Conservation (phyloP, 2,113 vertebrate species). For the Meriones unguiculatus region DNA sequence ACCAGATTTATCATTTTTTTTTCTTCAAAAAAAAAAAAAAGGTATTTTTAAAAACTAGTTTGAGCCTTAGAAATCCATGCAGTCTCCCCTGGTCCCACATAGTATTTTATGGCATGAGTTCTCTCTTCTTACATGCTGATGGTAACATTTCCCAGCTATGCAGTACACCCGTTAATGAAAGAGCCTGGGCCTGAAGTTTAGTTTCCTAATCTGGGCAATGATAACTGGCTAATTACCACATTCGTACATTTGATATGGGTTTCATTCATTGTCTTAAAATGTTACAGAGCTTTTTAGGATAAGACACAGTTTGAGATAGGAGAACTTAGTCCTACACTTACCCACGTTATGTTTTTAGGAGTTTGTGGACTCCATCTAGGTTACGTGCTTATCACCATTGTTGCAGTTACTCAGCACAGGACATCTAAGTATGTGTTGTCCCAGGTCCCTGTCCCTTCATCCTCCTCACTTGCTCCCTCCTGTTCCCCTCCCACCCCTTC, state of each 20-base stretch:
- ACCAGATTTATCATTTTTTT: slow-evolving; percentile 4
- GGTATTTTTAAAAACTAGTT: background rate
- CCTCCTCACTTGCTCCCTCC: no score
- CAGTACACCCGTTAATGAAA: background rate
- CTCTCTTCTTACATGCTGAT: background rate
- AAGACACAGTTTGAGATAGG: background rate
- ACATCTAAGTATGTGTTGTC: background rate
- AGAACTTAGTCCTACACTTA: background rate
- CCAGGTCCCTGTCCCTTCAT: no score
- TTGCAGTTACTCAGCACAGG: background rate
- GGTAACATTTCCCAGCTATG: background rate
- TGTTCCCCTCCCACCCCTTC: no score
- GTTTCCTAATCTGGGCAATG: background rate
- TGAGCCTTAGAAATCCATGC: background rate
- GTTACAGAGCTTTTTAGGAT: background rate
- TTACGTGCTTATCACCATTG: background rate
- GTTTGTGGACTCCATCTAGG: background rate
- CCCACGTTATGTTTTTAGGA: background rate
- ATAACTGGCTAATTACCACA: background rate
- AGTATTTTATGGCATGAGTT: background rate
- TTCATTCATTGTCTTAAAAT: background rate
- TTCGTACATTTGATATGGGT: background rate
- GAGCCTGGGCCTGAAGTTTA: background rate
- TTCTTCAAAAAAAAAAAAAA: background rate
- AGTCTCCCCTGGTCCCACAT: background rate